A percentile compares a stretch with the other conserved stretches of the same genome.
Evolutionary conservation across 2,888 invertebrate genomes (phyloP).

Genomic region (Rhamnusium bicolor): DNA sequence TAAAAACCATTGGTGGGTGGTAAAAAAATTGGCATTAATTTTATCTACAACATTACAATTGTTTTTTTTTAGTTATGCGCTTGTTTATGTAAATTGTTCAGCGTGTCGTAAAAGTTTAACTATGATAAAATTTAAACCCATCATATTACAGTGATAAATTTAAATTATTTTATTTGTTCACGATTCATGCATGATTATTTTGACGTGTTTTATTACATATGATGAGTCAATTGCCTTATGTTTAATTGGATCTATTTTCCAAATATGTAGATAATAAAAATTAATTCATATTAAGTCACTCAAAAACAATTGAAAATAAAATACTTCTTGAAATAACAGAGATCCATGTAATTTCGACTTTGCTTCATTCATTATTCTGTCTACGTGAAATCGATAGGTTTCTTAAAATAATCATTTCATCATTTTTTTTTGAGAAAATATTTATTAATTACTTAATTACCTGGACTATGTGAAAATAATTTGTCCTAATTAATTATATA

Average conservation of each 20-base stretch:
- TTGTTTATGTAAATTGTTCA: slow-evolving; percentile 1
- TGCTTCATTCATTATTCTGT: too few species aligned
- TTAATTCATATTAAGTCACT: background rate
- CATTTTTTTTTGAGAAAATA: too few species aligned
- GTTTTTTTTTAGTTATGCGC: background rate
- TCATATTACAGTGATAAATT: background rate
- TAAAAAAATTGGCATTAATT: background rate
- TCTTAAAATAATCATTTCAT: too few species aligned
- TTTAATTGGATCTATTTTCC: too few species aligned
- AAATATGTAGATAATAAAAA: too few species aligned
- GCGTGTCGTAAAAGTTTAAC: background rate
- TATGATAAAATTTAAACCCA: background rate
- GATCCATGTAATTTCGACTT: too few species aligned
- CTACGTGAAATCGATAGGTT: too few species aligned
- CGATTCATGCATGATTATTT: background rate
- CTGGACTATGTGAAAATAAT: too few species aligned
- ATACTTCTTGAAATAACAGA: too few species aligned
- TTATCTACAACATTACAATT: background rate
- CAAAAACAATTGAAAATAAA: background rate
- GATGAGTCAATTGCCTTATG: background rate
- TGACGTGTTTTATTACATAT: background rate
- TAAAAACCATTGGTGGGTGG: background rate
- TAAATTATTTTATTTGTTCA: background rate
- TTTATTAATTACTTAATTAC: too few species aligned
- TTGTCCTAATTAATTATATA: too few species aligned